Conservation (phyloP, 2,113 vertebrate genomes). For the Ramphastos sulfuratus region DNA sequence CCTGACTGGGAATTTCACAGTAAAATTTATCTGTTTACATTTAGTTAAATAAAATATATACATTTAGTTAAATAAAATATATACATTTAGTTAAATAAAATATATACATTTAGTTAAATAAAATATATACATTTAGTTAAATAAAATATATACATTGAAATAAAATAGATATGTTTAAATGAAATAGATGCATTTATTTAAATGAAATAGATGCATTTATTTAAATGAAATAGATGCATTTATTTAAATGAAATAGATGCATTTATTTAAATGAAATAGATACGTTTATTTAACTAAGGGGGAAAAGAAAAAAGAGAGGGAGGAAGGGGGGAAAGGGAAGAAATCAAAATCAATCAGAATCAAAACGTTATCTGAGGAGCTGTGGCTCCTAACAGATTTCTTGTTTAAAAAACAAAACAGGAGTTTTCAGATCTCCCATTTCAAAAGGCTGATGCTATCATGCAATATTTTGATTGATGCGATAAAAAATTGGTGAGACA, state of each 20-base stretch:
- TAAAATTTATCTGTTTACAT: background rate
- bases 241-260: no score
- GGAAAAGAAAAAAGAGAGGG: background rate
- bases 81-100: no score
- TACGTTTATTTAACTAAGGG: background rate
- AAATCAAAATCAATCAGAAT: constrained; percentile 4
- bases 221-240: no score
- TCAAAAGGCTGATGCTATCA: background rate
- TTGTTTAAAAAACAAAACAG: background rate
- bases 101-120: no score
- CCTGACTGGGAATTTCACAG: background rate
- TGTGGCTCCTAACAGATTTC: background rate
- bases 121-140: no score
- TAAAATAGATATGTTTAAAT: no score
- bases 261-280: no score
- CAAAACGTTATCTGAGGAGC: background rate
- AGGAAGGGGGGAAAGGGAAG: background rate
- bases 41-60: no score
- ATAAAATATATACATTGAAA: no score
- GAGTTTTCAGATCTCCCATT: constrained; percentile 29
- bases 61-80: no score
- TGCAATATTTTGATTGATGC: background rate
- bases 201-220: no score
- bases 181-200: no score
- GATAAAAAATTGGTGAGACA: constrained; percentile 4